phyloP scores from a whole-genome alignment of 2,888 invertebrate species.

The Celastrina argiolus region DNA sequence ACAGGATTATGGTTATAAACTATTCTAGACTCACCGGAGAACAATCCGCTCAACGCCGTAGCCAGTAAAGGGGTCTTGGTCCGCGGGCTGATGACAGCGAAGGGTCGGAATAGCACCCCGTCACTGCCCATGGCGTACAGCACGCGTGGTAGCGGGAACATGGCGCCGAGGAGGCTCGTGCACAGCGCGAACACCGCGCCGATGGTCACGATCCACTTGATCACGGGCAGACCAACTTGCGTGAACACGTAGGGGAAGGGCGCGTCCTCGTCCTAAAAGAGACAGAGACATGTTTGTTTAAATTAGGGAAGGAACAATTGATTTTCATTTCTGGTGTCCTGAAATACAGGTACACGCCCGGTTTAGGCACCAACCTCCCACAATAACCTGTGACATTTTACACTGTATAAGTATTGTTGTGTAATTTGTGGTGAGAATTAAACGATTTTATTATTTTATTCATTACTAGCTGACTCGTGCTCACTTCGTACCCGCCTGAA shows the following conservation, averaged over 20 bases:
- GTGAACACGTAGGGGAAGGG: conserved; percentile 93
- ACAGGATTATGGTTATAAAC: no score
- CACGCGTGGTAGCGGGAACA: conserved; percentile 92
- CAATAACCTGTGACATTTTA: no score
- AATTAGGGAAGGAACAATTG: no score
- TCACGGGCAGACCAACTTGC: conserved; percentile 83
- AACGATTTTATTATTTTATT: no score
- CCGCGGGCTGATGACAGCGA: conserved; percentile 82
- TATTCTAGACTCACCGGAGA: conserved; percentile 79
- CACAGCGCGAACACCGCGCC: conserved; percentile 95
- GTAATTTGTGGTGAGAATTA: no score
- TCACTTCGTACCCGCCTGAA: no score
- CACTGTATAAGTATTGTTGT: no score
- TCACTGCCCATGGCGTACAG: conserved; percentile 95
- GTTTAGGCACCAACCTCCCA: no score
- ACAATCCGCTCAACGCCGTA: conserved; percentile 84
- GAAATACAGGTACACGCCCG: no score
- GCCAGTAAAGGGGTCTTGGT: conserved; percentile 90
- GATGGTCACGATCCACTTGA: conserved; percentile 93
- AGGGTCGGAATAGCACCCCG: conserved; percentile 86
- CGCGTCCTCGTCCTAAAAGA: conserved; percentile 84
- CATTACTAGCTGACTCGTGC: no score
- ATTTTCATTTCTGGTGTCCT: no score
- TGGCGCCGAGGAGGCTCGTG: conserved; percentile 90
- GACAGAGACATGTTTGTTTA: no score